Base-by-base conservation (phyloP, 2,888 invertebrate genomes). In the Drosophila fungiperda region DNA sequence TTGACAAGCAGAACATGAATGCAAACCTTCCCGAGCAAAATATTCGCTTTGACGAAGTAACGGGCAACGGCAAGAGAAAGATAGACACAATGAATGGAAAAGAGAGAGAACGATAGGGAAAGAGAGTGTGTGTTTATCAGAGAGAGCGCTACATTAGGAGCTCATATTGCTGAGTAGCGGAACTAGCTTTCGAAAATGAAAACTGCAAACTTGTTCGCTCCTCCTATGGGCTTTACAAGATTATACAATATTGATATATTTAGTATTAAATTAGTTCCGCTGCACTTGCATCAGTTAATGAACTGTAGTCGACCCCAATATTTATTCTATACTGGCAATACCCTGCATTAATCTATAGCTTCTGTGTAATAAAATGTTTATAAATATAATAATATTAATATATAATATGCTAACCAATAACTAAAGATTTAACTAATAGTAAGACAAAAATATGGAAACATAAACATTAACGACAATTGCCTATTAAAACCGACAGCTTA, bases 1-100 rank as follows among this genome's bases (percentile, higher is more conserved):
- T 92, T 92, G 92, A 91, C 90, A 90, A 91, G 88, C 91, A 89
- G 92, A 93, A 84, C 93, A 92, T 92, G 93, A 93, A 93, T 93
- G 91, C 93, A 91, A 92, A 92, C 93, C 83, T 87, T 85, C 67
- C 64, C 88, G 81, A 90, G 88, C 86, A 76, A 73, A 79, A 75
- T 73, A 83, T 78, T 73, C 78, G 82, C 66, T 64, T 68, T 82
- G 65, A 55, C 71, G 64, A 62, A 76, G 79, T 73, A 53, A 75
- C 68, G 63, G 48, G 70, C 68, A 62, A 38, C 63, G 32, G 55
- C 61, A 53, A 64, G 45, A 54, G 45, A 59, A 26, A 65, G 45
- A n/a, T 29, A 50, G 33, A 61, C 33, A 48, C 29, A 36, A 53
- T 49, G 59, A 52, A 26, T 11, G 48, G 48, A 29, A 45, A 60